A percentile compares a stretch with the other conserved stretches of the same genome.
These are phyloP conservation scores for Agelaius phoeniceus DNA, from an alignment of 2,113 vertebrate genomes.

Conservation along the genomic window DNA sequence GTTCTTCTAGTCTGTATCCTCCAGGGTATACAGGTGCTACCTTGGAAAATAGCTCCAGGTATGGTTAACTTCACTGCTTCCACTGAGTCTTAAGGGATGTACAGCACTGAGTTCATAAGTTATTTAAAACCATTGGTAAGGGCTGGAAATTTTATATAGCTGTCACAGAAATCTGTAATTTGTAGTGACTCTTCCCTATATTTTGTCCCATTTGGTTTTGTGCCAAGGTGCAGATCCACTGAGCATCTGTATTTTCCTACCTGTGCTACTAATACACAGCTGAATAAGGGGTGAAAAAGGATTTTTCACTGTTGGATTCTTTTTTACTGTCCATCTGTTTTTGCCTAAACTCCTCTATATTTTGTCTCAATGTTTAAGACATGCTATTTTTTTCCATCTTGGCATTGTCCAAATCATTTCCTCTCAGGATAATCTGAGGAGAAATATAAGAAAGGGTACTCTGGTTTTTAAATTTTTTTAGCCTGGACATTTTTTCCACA, in stretches of 20 bases:
- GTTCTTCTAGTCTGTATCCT: neutral
- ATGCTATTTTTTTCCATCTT: neutral
- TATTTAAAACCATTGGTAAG: conserved; percentile 5
- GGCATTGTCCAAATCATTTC: neutral
- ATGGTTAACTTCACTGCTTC: neutral
- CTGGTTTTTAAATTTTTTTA: neutral
- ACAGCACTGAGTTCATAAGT: neutral
- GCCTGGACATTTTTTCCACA: neutral
- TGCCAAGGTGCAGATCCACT: neutral
- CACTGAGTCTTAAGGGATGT: neutral
- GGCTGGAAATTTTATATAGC: neutral
- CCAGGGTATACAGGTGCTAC: neutral
- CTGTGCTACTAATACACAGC: neutral
- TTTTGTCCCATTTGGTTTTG: neutral
- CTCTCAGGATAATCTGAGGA: neutral
- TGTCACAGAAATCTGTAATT: neutral
- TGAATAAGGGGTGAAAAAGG: neutral
- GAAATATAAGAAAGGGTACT: neutral
- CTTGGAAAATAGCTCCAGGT: neutral
- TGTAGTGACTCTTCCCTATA: neutral
- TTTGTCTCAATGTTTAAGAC: neutral
- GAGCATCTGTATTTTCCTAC: neutral
- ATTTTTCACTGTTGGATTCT: neutral
- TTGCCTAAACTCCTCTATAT: neutral
- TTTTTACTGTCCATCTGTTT: neutral